Conservation (phyloP, 2,797 vertebrate species). For the Sebastes alutus region DNA sequence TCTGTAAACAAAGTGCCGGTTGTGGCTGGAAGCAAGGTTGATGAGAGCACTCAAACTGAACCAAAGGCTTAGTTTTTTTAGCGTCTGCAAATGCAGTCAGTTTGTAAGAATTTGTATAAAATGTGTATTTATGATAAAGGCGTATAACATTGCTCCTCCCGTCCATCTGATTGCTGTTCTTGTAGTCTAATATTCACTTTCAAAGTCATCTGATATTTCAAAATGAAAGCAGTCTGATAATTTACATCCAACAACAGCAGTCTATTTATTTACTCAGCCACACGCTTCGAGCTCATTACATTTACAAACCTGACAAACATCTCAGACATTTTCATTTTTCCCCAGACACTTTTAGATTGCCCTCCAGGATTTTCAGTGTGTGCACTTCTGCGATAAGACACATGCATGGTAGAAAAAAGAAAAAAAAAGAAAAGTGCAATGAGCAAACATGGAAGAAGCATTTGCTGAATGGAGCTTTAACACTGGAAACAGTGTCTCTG, state of each 20-base stretch:
- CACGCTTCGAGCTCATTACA: slow-evolving; percentile 39
- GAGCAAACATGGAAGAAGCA: slow-evolving; percentile 35
- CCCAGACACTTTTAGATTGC: slow-evolving; percentile 30
- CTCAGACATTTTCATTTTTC: slow-evolving; percentile 42
- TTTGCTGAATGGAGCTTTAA: slow-evolving; percentile 49
- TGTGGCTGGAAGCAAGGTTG: background rate
- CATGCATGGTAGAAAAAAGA: background rate
- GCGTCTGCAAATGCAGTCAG: background rate
- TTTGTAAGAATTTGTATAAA: background rate
- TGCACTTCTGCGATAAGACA: slow-evolving; percentile 31
- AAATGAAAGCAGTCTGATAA: slow-evolving; percentile 33
- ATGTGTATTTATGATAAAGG: slow-evolving; percentile 10
- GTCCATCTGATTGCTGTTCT: background rate
- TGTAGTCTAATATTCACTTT: slow-evolving; percentile 5
- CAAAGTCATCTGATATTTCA: slow-evolving; percentile 37
- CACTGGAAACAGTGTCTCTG: slow-evolving; percentile 51
- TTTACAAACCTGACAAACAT: slow-evolving; percentile 55
- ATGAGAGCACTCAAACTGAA: background rate
- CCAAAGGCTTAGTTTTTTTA: background rate
- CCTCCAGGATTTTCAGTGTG: too few relatives aligned
- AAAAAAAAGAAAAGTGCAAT: slow-evolving; percentile 16
- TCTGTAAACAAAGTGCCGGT: background rate
- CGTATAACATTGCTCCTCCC: background rate
- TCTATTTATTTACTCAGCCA: slow-evolving; percentile 40
- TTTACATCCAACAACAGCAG: slow-evolving; percentile 22